Evolutionary conservation across 1,140 invertebrate species (phyloP), one percentile per base, ranked within the genome.

Genomic region (Eriocheir sinensis): DNA sequence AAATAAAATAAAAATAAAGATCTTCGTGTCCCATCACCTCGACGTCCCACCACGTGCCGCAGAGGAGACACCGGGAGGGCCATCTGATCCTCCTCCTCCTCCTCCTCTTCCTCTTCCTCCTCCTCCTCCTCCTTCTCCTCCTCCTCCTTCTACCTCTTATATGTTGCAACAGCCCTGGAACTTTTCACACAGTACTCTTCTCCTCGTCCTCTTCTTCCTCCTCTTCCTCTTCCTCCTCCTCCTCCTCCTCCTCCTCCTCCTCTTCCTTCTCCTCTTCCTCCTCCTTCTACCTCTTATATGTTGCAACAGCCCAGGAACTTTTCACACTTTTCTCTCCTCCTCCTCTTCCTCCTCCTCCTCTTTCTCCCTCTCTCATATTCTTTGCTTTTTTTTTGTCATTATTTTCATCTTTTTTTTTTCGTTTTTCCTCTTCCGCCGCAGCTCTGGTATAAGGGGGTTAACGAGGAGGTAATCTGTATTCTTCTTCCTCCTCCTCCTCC

Each of bases 271-370:
- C 41, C 27, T 41, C 21, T n/a, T 90, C 41, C 32, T n/a, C 32
- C 41, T 86, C 30, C 27, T 15, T 86, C 6, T 34, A n/a, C n/a
- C n/a, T n/a, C n/a, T n/a, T n/a, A n/a, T n/a, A n/a, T n/a, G n/a
- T n/a, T n/a, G n/a, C n/a, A n/a, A n/a, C n/a, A n/a, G n/a, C n/a
- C n/a, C n/a, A n/a, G n/a, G n/a, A n/a, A n/a, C n/a, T n/a, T n/a
- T n/a, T n/a, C n/a, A n/a, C n/a, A n/a, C n/a, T n/a, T n/a, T n/a
- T 85, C 81, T 34, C 40, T 44, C 44, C 15, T 41, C 32, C 89
- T 90, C 89, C 53, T 41, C 48, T 27, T 90, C 89, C 48, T 41
- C 21, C 40, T 60, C 41, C 27, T 41, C 21, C 41, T 90, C 41
- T 60, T n/a, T 44, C 41, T 86, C 30, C 27, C 32, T 86, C 6